Evolutionary conservation across 2,797 vertebrate species (phyloP).

Genomic region (Furcifer pardalis): DNA sequence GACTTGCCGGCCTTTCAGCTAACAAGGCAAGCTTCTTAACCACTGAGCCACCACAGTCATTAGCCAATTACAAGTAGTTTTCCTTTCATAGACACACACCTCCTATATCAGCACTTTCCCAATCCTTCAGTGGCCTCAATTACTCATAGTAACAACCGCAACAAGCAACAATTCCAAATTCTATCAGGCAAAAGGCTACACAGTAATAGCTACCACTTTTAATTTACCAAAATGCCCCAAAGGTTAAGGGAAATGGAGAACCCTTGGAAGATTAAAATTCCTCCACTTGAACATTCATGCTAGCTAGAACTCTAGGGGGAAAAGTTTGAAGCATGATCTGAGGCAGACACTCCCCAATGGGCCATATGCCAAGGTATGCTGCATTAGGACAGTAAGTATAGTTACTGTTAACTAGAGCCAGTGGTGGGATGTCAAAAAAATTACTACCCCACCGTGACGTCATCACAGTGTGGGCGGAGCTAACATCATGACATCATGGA

Average conservation of each 20-base stretch:
- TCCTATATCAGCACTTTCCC: neutral
- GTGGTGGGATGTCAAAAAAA: too few relatives aligned
- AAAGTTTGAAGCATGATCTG: neutral
- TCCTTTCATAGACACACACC: neutral
- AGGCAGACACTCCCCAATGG: neutral
- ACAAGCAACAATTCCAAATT: neutral
- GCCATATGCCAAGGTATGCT: neutral
- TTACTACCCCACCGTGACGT: too few relatives aligned
- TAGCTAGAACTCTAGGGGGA: neutral
- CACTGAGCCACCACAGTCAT: too few relatives aligned
- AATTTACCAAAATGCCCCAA: neutral
- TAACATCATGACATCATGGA: too few relatives aligned
- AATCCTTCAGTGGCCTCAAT: neutral
- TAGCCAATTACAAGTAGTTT: neutral
- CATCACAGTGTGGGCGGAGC: too few relatives aligned
- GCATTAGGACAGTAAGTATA: neutral
- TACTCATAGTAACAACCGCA: neutral
- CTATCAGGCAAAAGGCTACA: neutral
- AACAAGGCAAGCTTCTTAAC: too few relatives aligned
- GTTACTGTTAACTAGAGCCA: too few relatives aligned
- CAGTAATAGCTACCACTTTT: neutral
- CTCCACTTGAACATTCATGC: neutral
- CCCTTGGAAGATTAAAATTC: neutral
- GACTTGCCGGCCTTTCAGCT: too few relatives aligned
- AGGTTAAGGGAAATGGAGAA: neutral